Evolutionary conservation across 2,888 invertebrate genomes (phyloP), one percentile per base, ranked within the genome.

Genomic region (Eupithecia pulchellata): DNA sequence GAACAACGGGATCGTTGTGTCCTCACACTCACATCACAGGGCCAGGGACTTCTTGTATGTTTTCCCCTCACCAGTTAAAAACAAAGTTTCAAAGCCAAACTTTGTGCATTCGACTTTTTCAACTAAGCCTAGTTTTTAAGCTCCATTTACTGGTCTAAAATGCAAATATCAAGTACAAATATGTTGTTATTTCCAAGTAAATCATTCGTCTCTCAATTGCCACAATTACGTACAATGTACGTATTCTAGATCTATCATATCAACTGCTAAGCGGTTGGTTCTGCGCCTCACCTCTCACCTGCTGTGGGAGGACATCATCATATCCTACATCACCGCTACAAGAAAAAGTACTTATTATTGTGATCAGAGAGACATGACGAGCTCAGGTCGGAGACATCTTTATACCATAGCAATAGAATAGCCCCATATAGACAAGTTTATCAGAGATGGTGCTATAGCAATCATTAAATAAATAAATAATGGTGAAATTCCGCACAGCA

Each of bases 371-470:
- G 39, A 17, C 39, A 11, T 0, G 17, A 42, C n/a, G 9, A 2
- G 8, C 42, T 39, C 39, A 39, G 6, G 17, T 39, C n/a, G n/a
- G 39, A 39, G 39, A 39, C 39, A 6, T 39, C 17, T 39, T 39
- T 47, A n/a, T 20, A 20, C 2, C 47, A 47, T 20, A 47, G 47
- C 2, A 47, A 20, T 47, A 25, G 3, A 55, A 5, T 32, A 9
- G 55, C 11, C 34, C 27, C 58, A 64, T 58, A 42, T 32, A 62
- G 4, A n/a, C n/a, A n/a, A n/a, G n/a, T n/a, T n/a, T n/a, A n/a
- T n/a, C n/a, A n/a, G n/a, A n/a, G n/a, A n/a, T n/a, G n/a, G n/a
- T n/a, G n/a, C n/a, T n/a, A n/a, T n/a, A n/a, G n/a, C n/a, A n/a
- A n/a, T n/a, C n/a, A n/a, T n/a, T n/a, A n/a, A n/a, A n/a, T n/a